Conservation (phyloP, 2,797 vertebrate species). For the Alfaro cultratus region DNA sequence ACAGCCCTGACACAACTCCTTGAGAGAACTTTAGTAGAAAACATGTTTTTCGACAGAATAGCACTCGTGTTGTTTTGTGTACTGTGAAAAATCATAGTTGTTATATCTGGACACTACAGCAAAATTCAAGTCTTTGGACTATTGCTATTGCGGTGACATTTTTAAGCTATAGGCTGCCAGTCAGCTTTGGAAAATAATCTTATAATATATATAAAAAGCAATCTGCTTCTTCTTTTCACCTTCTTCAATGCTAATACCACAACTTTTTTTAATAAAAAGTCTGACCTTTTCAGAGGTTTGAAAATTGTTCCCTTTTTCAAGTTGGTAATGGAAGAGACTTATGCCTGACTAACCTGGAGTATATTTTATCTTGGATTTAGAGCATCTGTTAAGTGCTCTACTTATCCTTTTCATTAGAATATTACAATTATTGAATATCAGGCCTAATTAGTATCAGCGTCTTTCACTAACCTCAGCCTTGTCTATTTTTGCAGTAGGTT, state of each 20-base stretch:
- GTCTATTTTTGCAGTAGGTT: not conserved
- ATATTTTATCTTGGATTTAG: not conserved
- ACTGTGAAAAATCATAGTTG: not conserved
- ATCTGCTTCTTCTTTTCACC: not conserved
- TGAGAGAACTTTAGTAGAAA: not conserved
- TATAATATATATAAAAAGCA: not conserved
- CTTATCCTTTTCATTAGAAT: not conserved
- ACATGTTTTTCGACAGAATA: not conserved
- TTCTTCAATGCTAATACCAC: not conserved
- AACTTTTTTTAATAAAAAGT: not conserved
- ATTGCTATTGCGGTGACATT: not conserved
- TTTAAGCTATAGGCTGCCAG: not conserved
- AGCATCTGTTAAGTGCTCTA: constrained; percentile 10
- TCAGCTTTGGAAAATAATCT: not conserved
- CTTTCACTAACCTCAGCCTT: constrained; percentile 1
- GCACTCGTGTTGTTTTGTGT: not conserved
- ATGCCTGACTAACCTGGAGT: not conserved
- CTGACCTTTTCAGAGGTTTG: not conserved
- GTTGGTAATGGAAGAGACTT: constrained; percentile 6
- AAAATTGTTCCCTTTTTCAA: not conserved
- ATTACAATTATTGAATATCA: constrained; percentile 7
- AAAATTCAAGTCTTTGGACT: not conserved
- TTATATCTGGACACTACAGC: not conserved
- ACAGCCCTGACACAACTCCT: not conserved
- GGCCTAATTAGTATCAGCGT: not conserved